These are phyloP conservation scores for Nomada ferruginata DNA, from an alignment of 2,888 invertebrate genomes.

Conservation along the genomic window DNA sequence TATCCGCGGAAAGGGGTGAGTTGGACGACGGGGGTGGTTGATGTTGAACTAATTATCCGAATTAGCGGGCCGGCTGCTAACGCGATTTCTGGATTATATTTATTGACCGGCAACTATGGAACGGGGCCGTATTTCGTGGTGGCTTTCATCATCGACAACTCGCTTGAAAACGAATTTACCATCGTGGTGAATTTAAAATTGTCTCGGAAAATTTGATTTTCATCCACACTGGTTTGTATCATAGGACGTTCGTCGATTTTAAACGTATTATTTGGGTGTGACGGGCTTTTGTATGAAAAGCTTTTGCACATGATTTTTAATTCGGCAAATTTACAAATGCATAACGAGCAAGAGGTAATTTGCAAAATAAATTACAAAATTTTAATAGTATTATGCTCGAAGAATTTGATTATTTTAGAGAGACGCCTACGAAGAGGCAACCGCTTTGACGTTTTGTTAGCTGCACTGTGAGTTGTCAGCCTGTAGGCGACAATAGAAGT, in stretches of 20 bases:
- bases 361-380: too few relatives aligned
- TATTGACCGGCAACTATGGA: slow-evolving; percentile 37
- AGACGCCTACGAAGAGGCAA: too few relatives aligned
- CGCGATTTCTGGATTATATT: slow-evolving; percentile 50
- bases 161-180: slow-evolving; percentile 25
- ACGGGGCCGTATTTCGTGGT: slow-evolving; percentile 3
- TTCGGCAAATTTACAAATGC: too few relatives aligned
- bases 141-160: slow-evolving; percentile 6
- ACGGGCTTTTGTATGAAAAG: not conserved
- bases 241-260: not conserved
- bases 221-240: not conserved
- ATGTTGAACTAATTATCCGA: slow-evolving; percentile 51
- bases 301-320: too few relatives aligned
- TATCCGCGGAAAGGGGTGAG: slow-evolving; percentile 2
- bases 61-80: slow-evolving; percentile 46
- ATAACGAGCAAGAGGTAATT: too few relatives aligned
- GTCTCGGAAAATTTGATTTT: slow-evolving; percentile 2
- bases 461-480: too few relatives aligned
- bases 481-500: too few relatives aligned
- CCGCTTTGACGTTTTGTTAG: too few relatives aligned
- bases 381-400: too few relatives aligned
- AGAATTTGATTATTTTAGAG: too few relatives aligned
- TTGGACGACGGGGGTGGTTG: not conserved
- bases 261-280: not conserved
- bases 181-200: slow-evolving; percentile 9